These are phyloP conservation scores for Gymnodraco acuticeps DNA, from an alignment of 2,797 vertebrate genomes.

Conservation along the genomic window DNA sequence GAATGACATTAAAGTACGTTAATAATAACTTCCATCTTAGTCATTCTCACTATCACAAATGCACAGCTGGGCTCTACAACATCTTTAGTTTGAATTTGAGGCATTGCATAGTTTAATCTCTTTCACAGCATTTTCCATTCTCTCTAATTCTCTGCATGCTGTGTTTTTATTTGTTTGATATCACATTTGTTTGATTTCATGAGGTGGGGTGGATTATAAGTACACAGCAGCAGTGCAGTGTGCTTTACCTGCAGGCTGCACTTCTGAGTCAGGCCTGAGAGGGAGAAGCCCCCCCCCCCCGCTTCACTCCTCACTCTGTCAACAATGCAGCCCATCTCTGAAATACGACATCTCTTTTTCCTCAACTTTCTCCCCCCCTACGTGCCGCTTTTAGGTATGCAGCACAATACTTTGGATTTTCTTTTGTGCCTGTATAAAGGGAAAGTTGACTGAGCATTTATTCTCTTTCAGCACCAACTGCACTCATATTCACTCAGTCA, in stretches of 20 bases:
- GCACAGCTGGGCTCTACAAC: conserved; percentile 22
- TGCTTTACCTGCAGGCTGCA: conserved; percentile 41
- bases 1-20: conserved; percentile 29
- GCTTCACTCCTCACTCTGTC: conserved; percentile 34
- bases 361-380: not conserved
- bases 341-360: conserved; percentile 39
- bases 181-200: conserved; percentile 15
- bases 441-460: conserved; percentile 44
- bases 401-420: conserved; percentile 3
- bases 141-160: conserved; percentile 28
- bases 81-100: conserved; percentile 22
- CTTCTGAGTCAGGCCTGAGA: conserved; percentile 39
- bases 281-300: conserved; percentile 20
- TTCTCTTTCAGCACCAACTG: conserved; percentile 41
- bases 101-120: conserved; percentile 29
- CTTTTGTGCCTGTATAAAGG: conserved; percentile 38
- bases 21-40: conserved; percentile 28
- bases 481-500: conserved; percentile 25
- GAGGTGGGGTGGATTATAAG: conserved; percentile 19
- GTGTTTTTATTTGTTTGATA: conserved; percentile 22
- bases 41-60: conserved; percentile 29
- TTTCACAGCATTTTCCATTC: conserved; percentile 16
- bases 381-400: conserved; percentile 32
- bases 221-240: conserved; percentile 19
- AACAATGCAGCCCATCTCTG: conserved; percentile 29